Base-by-base conservation (phyloP, 2,113 vertebrate species). In the Herpailurus yagouaroundi region DNA sequence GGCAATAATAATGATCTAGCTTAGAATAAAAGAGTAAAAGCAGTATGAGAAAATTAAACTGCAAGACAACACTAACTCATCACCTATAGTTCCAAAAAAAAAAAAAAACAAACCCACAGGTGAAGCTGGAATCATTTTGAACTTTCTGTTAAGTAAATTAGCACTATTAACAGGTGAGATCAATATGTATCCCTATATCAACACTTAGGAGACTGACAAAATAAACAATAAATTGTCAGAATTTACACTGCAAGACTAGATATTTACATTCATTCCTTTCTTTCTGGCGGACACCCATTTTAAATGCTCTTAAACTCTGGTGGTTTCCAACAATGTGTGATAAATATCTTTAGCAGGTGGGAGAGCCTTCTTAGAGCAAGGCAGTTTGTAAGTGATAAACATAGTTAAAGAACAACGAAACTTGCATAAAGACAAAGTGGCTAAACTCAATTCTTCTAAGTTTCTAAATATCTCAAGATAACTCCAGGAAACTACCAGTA, bases 151-250 rank as follows among this genome's bases (percentile, higher is more conserved):
- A 93, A 95, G 55, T n/a, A 85, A 77, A 84, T 48, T 33, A 86
- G 4, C 25, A 52, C 29, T 89, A 76, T 18, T 82, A 81, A 86
- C 87, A 66, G 16, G 25, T 84, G 12, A 29, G 71, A 64, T 81
- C 38, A 80, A 13, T 38, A 91, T 38, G 9, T 48, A 79, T 84
- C 41, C 63, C 27, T 79, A 29, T 14, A 79, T 63, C 68, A 89
- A 89, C 41, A 81, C 52, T 48, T 83, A 80, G 41, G 77, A 91
- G 55, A 71, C 9, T 86, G 36, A 86, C 25, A 88, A 95, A 91
- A 69, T n/a, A 25, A 88, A 91, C 11, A 96, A 21, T 48, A 82
- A 89, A 89, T 92, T 89, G 48, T 85, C 73, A 74, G 91, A 94
- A 80, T 79, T 66, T 89, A 69, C 7, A 55, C 48, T 10, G 1